Conservation (phyloP, 2,113 vertebrate species). For the Nansenia antarctica region DNA sequence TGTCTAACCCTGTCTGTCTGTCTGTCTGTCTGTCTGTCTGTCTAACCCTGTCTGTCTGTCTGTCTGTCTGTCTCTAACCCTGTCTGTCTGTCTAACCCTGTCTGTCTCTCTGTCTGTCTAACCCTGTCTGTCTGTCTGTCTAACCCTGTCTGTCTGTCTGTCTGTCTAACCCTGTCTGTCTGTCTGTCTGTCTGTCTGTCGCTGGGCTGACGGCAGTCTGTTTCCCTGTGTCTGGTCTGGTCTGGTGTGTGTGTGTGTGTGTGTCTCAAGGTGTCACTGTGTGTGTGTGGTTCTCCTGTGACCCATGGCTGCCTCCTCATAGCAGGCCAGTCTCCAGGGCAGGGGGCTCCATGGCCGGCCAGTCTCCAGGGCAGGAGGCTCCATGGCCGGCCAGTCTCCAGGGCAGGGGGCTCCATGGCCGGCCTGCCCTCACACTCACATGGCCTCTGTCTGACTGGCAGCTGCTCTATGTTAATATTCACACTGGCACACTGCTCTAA, state of each 20-base stretch:
- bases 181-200: too few species aligned
- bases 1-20: too few species aligned
- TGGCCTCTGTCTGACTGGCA: slow-evolving; percentile 34
- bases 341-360: too few species aligned
- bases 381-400: slow-evolving; percentile 24
- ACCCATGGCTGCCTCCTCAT: slow-evolving; percentile 40
- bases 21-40: too few species aligned
- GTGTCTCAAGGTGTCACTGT: background rate
- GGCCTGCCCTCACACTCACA: slow-evolving; percentile 21
- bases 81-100: too few species aligned
- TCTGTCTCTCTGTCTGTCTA: too few species aligned
- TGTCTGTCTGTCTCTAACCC: too few species aligned
- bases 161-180: too few species aligned
- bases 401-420: slow-evolving; percentile 26
- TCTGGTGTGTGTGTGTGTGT: slow-evolving; percentile 40
- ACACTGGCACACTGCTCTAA: background rate
- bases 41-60: too few species aligned
- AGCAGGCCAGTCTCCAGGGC: too few species aligned
- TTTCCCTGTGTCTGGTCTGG: slow-evolving; percentile 32
- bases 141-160: background rate
- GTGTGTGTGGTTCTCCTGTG: slow-evolving; percentile 29
- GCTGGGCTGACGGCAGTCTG: slow-evolving; percentile 39
- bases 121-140: too few species aligned
- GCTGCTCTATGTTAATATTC: slow-evolving; percentile 30
- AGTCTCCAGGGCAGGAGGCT: too few species aligned